Evolutionary conservation across 1,140 invertebrate genomes (phyloP), one percentile per base, ranked within the genome.

Genomic region (Drosophila ficusphila): DNA sequence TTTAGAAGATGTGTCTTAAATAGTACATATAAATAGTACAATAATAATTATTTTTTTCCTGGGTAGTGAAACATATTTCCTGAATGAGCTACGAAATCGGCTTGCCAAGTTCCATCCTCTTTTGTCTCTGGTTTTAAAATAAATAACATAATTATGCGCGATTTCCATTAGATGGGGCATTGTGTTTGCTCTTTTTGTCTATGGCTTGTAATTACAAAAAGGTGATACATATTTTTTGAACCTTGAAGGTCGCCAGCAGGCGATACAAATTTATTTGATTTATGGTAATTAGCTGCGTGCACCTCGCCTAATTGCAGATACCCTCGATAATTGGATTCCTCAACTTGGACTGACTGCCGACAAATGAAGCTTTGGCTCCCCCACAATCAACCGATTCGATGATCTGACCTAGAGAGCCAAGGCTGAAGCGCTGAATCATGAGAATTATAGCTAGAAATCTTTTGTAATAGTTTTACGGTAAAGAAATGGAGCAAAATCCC

Each of bases 251-350:
- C 62, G 36, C 23, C 53, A 52, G 49, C 56, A n/a, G 38, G 60
- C 33, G 21, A 58, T 47, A 70, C 57, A 83, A 54, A 49, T 74
- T 83, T 61, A 85, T 65, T 75, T 79, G 70, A 85, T 85, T 83
- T 83, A 83, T 78, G 64, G 41, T 85, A 83, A 83, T 79, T 75
- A 78, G 70, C 62, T 49, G 34, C 42, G 53, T 6, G 21, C 47
- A 52, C 49, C 62, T 74, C 58, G 49, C n/a, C 56, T 86, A 58
- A 54, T 88, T 88, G 46, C 82, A 86, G 81, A 86, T 86, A 88
- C 81, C 82, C 73, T 86, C 81, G 48, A 86, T 86, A 74, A 82
- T 86, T 86, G 76, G 81, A 58, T 88, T 86, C 81, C 72, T 86
- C 51, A 86, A 88, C 68, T 70, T 86, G 81, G 81, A 86, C 77